These are phyloP conservation scores for Vimba vimba DNA, from an alignment of 2,113 vertebrate species.

Conservation along the genomic window DNA sequence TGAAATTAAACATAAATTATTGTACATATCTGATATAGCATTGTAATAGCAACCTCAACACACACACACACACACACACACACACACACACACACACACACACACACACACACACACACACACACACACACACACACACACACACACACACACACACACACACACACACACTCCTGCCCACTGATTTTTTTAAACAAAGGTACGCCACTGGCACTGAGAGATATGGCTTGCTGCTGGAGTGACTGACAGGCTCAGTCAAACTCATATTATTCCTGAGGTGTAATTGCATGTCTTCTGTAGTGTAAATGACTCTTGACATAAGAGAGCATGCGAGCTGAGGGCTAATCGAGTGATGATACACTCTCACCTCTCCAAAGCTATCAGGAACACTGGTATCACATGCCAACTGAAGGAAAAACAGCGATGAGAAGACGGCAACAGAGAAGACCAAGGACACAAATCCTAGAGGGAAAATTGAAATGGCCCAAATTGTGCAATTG, in stretches of 20 bases:
- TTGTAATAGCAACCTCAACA: too few species aligned
- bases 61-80: too few species aligned
- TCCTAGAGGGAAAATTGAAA: neutral
- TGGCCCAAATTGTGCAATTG: neutral
- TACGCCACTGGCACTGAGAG: neutral
- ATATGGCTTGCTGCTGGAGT: neutral
- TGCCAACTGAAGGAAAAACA: neutral
- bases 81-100: too few species aligned
- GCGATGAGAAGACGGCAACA: neutral
- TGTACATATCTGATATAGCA: too few species aligned
- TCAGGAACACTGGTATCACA: conserved; percentile 3
- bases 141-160: too few species aligned
- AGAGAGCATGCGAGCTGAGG: conserved; percentile 35
- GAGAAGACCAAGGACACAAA: conserved; percentile 8
- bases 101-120: too few species aligned
- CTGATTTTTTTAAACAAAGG: too few species aligned
- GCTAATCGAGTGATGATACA: conserved; percentile 54
- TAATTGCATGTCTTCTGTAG: conserved; percentile 42
- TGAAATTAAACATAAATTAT: too few species aligned
- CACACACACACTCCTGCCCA: too few species aligned
- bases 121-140: too few species aligned
- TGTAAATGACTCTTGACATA: conserved; percentile 51
- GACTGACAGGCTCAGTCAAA: neutral
- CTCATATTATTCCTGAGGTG: conserved; percentile 18
- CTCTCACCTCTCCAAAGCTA: conserved; percentile 23